These are phyloP conservation scores for Drosophila guanche DNA, from an alignment of 1,140 invertebrate genomes.

Conservation along the genomic window DNA sequence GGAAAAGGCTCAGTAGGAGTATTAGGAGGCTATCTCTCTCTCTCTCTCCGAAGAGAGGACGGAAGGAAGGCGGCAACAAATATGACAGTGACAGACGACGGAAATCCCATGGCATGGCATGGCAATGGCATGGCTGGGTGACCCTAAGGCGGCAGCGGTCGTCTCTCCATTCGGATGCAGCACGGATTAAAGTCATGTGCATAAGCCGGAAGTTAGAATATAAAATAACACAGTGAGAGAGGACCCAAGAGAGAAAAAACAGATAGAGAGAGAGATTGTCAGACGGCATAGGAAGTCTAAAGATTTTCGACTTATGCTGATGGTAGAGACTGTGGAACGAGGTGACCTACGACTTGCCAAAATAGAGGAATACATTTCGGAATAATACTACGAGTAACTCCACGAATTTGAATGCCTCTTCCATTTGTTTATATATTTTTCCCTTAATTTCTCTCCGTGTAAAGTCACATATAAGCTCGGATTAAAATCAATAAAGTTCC, in stretches of 20 bases:
- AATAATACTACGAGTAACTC: no score
- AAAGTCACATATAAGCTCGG: slow-evolving; percentile 10
- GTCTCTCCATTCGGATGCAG: slow-evolving; percentile 60
- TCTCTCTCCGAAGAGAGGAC: neutral
- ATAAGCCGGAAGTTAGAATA: slow-evolving; percentile 79
- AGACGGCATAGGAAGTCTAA: slow-evolving; percentile 41
- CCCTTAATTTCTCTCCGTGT: neutral
- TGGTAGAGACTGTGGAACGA: slow-evolving; percentile 25
- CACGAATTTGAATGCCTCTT: neutral
- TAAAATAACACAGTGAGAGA: slow-evolving; percentile 72
- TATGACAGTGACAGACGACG: slow-evolving; percentile 74
- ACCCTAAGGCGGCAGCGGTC: slow-evolving; percentile 36
- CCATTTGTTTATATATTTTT: neutral
- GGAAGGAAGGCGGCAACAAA: slow-evolving; percentile 40
- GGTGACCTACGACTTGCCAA: slow-evolving; percentile 9
- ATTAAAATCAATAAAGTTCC: slow-evolving; percentile 69
- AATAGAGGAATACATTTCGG: no score
- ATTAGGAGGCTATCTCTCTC: no score
- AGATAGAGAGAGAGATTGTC: neutral
- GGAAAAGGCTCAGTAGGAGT: no score
- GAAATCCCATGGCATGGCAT: slow-evolving; percentile 15
- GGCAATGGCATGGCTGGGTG: slow-evolving; percentile 12
- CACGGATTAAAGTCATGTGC: slow-evolving; percentile 77
- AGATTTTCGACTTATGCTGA: slow-evolving; percentile 67
- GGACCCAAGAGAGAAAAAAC: neutral